These are phyloP conservation scores for Bombus difficillimus DNA, from an alignment of 1,140 invertebrate species.

Conservation along the genomic window DNA sequence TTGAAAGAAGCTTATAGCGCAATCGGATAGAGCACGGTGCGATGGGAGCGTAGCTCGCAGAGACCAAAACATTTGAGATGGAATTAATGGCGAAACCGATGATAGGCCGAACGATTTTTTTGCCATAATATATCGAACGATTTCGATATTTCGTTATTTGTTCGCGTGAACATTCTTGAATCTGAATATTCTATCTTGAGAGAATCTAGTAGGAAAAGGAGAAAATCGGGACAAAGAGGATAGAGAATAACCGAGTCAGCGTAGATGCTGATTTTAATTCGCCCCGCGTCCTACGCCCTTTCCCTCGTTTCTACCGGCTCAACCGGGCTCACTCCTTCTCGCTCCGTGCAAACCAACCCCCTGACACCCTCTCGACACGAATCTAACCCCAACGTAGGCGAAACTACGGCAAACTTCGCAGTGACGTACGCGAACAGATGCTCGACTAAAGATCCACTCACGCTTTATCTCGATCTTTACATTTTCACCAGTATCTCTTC, in stretches of 20 bases:
- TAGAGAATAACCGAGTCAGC: conserved; percentile 22
- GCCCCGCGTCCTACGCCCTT: neutral
- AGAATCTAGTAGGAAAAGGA: no score
- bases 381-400: conserved; percentile 23
- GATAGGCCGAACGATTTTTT: neutral
- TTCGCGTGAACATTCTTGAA: neutral
- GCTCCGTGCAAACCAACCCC: conserved; percentile 23
- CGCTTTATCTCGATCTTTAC: conserved; percentile 36
- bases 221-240: neutral
- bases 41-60: conserved; percentile 6
- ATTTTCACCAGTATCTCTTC: neutral
- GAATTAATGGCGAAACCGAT: conserved; percentile 32
- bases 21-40: conserved; percentile 49
- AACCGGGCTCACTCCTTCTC: neutral
- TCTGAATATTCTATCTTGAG: neutral
- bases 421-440: conserved; percentile 48
- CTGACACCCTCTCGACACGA: neutral
- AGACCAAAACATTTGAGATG: conserved; percentile 10
- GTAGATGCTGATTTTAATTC: conserved; percentile 44
- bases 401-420: conserved; percentile 60
- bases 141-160: neutral
- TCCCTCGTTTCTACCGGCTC: neutral
- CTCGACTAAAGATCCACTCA: conserved; percentile 40
- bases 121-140: neutral
- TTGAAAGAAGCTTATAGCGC: conserved; percentile 59